Evolutionary conservation across 2,888 invertebrate species (phyloP), one percentile per base, ranked within the genome.

Genomic region (Nomada goodeniana): DNA sequence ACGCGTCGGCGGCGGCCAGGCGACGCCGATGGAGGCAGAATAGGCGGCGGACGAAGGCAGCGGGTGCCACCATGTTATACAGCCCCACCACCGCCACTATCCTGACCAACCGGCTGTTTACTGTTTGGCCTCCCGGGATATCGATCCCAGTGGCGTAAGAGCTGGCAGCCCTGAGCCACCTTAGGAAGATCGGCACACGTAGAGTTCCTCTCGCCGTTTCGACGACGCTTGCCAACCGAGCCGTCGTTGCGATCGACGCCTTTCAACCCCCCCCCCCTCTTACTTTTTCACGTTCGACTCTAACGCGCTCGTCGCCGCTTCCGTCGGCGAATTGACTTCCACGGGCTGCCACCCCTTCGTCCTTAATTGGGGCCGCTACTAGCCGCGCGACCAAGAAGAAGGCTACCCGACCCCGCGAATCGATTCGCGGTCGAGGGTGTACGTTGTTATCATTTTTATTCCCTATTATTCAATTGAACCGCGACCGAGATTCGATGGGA

Each of bases 81-180:
- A 87, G 80, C 90, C 90, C 90, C 90, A 89, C 89, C 88, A 88
- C 90, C 88, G 80, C 73, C 85, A 87, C 89, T 90, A 87, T 93
- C 91, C 93, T 93, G 93, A 92, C 93, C 93, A 93, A 93, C 93
- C 93, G 93, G 93, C 93, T 93, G 93, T 93, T 93, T 93, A 93
- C 93, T 93, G 92, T 93, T 93, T 92, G 92, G 92, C 92, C 93
- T 93, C 93, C 93, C 92, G 92, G 92, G 92, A 93, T 93, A 93
- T 93, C 93, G 93, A 93, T 93, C 92, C 92, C 91, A 91, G 91
- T 92, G 91, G 92, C 93, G 93, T 93, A 93, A 93, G 92, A 92
- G 92, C 91, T 89, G 84, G 88, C 88, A 89, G 87, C 87, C 87
- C 85, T 85, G 86, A 76, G 83, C 82, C 71, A 78, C 81, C 76